phyloP scores from a whole-genome alignment of 2,113 vertebrate species.

The Girardinichthys multiradiatus region DNA sequence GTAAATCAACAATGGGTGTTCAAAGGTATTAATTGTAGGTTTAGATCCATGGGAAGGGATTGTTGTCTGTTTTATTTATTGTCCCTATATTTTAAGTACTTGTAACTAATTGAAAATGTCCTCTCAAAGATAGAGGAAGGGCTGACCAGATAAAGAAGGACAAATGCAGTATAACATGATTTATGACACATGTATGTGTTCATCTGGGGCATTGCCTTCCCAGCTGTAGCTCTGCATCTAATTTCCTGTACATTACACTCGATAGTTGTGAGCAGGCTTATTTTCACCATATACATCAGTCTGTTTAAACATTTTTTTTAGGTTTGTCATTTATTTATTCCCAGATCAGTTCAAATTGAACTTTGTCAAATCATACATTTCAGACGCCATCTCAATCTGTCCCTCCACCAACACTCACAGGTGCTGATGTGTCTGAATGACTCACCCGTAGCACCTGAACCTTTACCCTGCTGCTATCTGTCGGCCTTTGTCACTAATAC shows the following conservation, averaged over 20 bases:
- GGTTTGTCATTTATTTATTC: neutral
- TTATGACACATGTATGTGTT: constrained; percentile 49
- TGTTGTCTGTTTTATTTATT: constrained; percentile 8
- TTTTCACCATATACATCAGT: neutral
- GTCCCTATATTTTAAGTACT: neutral
- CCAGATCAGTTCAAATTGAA: constrained; percentile 1
- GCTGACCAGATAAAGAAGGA: constrained; percentile 55
- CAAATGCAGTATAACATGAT: constrained; percentile 59
- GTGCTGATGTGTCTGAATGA: constrained; percentile 43
- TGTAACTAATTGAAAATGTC: constrained; percentile 16
- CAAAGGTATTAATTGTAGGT: neutral
- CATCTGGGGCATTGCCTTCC: constrained; percentile 68
- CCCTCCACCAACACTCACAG: neutral
- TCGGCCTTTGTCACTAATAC: constrained; percentile 31
- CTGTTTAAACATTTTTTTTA: neutral
- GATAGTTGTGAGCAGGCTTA: constrained; percentile 31
- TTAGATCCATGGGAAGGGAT: neutral
- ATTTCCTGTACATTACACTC: constrained; percentile 55
- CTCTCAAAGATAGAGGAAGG: constrained; percentile 18
- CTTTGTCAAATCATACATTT: neutral
- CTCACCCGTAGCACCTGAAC: constrained; percentile 52
- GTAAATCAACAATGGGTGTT: neutral
- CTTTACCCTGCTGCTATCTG: constrained; percentile 21
- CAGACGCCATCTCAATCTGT: no score
- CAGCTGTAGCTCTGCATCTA: constrained; percentile 51